Conservation (phyloP, 2,888 invertebrate species). For the Aphodius sticticus region DNA sequence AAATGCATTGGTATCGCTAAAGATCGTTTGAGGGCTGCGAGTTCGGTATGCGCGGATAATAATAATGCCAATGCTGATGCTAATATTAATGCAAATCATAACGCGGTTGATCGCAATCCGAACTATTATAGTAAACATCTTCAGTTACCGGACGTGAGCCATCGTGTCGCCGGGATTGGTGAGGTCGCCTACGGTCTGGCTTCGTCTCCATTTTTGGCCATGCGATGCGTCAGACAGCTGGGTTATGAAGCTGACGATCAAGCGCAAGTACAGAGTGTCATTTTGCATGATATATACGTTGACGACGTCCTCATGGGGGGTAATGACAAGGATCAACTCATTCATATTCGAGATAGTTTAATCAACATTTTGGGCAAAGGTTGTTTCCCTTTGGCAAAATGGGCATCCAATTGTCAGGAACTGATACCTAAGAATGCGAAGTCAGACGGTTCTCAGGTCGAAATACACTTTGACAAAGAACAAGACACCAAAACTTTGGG, state of each 20-base stretch:
- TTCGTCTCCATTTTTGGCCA: constrained; percentile 7
- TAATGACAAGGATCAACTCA: neutral
- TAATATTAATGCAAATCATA: no score
- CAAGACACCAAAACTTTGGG: no score
- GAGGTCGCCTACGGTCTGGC: neutral
- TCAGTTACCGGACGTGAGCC: no score
- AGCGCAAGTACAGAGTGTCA: neutral
- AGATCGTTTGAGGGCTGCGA: no score
- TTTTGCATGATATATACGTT: neutral
- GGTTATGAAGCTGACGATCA: neutral
- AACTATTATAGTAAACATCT: no score
- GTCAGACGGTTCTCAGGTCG: no score
- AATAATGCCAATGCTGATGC: no score
- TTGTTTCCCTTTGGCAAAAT: neutral
- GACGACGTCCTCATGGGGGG: neutral
- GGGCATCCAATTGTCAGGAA: neutral
- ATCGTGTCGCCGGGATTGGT: no score
- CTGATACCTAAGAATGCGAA: neutral
- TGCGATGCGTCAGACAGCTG: neutral
- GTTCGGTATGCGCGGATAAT: no score
- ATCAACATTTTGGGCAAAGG: neutral
- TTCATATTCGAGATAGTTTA: neutral
- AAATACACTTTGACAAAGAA: no score
- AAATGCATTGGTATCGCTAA: no score
- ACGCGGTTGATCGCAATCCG: no score